Evolutionary conservation across 1,140 invertebrate genomes (phyloP), one percentile per base, ranked within the genome.

Genomic region (Pseudomyrmex dendroicus): DNA sequence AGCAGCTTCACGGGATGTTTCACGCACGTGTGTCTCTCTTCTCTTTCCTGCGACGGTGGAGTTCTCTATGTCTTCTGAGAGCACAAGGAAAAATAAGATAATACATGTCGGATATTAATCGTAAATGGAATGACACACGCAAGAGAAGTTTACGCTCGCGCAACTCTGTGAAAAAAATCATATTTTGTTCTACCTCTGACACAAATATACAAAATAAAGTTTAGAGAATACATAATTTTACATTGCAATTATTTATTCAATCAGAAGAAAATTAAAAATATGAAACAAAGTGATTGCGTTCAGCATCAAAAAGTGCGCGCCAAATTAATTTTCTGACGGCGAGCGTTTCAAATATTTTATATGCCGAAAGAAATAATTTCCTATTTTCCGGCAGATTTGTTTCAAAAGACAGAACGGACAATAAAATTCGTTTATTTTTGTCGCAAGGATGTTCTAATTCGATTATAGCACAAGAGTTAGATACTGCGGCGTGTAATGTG

Each of bases 1-100:
- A 91, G 90, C 88, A 82, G 87, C 89, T 89, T 83, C 82, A 63
- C 82, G 64, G 82, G 72, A 67, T 80, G 86, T 73, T 83, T 77
- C 73, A 82, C 77, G 85, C 82, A 80, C 78, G 74, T 74, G 77
- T 62, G n/a, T 59, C 9, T 2, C 13, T 10, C 1, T 20, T 64
- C 62, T 35, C 25, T 64, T n/a, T 66, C 67, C 46, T 61, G 35
- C 22, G 22, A 72, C 12, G 15, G n/a, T 35, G 13, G 15, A 35
- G 35, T 35, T 35, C 35, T 56, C 44, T 59, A 25, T 44, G 54
- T 35, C 22, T 12, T 59, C 54, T 70, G 12, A 52, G 50, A 13
- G 3, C 50, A 52, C 35, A 35, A 35, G 10, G 13, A 13, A 52
- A 52, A 12, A 52, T 10, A 52, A 13, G 50, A 52, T 52, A 52